A percentile compares a stretch with the other conserved stretches of the same genome.
These are phyloP conservation scores for Lomographa bimaculata DNA, from an alignment of 2,888 invertebrate genomes.

Conservation along the genomic window DNA sequence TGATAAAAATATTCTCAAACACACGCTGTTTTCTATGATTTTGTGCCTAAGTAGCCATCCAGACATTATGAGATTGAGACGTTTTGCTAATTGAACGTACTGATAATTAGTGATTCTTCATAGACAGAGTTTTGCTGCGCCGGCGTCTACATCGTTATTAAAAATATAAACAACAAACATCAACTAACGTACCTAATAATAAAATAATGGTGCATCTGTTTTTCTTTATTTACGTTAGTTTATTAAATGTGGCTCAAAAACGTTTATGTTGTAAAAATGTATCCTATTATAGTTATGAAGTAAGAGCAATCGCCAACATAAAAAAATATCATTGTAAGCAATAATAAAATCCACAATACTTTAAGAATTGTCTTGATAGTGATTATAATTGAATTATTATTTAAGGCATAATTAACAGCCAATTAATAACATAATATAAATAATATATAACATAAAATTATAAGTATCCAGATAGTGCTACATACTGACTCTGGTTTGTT, in stretches of 20 bases:
- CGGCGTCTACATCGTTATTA: too few relatives aligned
- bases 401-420: slow-evolving; percentile 37
- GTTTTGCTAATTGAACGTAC: too few relatives aligned
- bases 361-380: slow-evolving; percentile 43
- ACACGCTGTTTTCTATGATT: too few relatives aligned
- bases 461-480: slow-evolving; percentile 46
- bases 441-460: slow-evolving; percentile 16
- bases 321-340: slow-evolving; percentile 74
- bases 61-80: too few relatives aligned
- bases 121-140: too few relatives aligned
- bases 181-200: slow-evolving; percentile 21
- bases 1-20: too few relatives aligned
- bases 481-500: slow-evolving; percentile 13
- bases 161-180: slow-evolving; percentile 9
- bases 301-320: slow-evolving; percentile 67
- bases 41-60: too few relatives aligned
- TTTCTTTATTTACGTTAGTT: slow-evolving; percentile 43
- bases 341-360: slow-evolving; percentile 58
- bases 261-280: slow-evolving; percentile 60
- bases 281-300: slow-evolving; percentile 51
- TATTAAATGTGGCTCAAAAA: slow-evolving; percentile 63
- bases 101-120: too few relatives aligned
- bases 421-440: slow-evolving; percentile 30
- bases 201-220: slow-evolving; percentile 25
- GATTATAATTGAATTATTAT: slow-evolving; percentile 19